These are phyloP conservation scores for Aplodontia rufa DNA, from an alignment of 2,113 vertebrate species.

Conservation along the genomic window DNA sequence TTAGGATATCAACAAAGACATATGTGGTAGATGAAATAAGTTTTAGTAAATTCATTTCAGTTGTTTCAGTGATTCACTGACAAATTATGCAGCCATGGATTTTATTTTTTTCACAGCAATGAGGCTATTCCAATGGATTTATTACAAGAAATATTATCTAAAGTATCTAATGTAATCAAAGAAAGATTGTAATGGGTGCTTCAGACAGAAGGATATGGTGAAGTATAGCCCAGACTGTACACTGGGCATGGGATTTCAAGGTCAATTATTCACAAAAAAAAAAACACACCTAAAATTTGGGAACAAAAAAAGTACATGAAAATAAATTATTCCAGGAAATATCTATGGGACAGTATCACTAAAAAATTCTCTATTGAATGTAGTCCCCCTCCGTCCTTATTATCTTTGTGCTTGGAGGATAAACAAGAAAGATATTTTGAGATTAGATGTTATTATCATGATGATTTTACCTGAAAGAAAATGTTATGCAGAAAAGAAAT, in stretches of 20 bases:
- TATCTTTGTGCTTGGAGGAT: not conserved
- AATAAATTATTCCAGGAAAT: not conserved
- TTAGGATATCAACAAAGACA: not conserved
- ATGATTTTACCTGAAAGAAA: not conserved
- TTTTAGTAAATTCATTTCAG: not conserved
- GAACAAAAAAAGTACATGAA: not conserved
- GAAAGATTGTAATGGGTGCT: not conserved
- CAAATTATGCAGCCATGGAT: not conserved
- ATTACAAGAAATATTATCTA: not conserved
- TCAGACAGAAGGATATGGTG: not conserved
- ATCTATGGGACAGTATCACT: not conserved
- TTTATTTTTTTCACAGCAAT: not conserved
- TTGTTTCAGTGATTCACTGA: not conserved
- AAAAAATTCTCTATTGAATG: not conserved
- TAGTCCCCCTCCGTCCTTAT: not conserved
- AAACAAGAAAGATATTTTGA: not conserved
- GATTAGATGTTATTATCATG: not conserved
- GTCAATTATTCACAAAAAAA: not conserved
- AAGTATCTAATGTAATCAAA: not conserved
- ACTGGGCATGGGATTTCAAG: not conserved
- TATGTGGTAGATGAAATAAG: not conserved
- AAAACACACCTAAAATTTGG: not conserved
- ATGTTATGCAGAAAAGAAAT: not conserved
- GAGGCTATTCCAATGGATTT: not conserved
- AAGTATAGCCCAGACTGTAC: not conserved